phyloP scores from a whole-genome alignment of 35 echinoderm and acorn worm species.

The Lytechinus variegatus region DNA sequence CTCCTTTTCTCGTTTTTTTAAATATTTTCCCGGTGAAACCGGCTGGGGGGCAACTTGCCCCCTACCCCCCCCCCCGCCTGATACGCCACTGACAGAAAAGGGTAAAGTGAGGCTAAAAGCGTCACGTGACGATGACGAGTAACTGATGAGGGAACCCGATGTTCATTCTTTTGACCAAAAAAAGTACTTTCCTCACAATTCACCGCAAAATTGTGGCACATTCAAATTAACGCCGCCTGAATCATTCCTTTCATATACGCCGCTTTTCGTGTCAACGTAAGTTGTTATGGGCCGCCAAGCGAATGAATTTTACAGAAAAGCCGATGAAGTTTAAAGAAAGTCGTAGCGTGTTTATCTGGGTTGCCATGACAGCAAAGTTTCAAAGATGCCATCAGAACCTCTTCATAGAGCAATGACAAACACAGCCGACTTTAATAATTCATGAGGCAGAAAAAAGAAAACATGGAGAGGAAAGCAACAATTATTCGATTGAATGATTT shows the following conservation, averaged over 20 bases:
- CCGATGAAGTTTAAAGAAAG: neutral
- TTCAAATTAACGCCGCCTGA: neutral
- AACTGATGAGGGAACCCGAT: neutral
- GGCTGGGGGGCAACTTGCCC: too few relatives aligned
- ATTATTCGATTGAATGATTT: neutral
- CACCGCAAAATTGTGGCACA: neutral
- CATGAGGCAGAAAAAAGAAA: neutral
- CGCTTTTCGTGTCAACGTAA: neutral
- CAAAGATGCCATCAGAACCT: neutral
- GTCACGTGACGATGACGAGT: neutral
- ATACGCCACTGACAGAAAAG: neutral
- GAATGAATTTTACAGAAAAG: neutral
- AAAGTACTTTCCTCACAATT: neutral
- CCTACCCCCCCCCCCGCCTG: too few relatives aligned
- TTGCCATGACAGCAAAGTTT: neutral
- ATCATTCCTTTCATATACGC: neutral
- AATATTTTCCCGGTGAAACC: too few relatives aligned
- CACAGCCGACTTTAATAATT: neutral
- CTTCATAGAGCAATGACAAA: neutral
- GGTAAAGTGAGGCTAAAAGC: neutral
- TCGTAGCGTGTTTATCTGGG: neutral
- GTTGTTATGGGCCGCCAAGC: neutral
- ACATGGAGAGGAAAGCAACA: neutral
- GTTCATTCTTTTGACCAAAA: conserved; percentile 12
- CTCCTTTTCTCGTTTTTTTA: too few relatives aligned